A percentile compares a stretch with the other conserved stretches of the same genome.
phyloP scores from a whole-genome alignment of 1,140 invertebrate genomes.

The Arion vulgaris region DNA sequence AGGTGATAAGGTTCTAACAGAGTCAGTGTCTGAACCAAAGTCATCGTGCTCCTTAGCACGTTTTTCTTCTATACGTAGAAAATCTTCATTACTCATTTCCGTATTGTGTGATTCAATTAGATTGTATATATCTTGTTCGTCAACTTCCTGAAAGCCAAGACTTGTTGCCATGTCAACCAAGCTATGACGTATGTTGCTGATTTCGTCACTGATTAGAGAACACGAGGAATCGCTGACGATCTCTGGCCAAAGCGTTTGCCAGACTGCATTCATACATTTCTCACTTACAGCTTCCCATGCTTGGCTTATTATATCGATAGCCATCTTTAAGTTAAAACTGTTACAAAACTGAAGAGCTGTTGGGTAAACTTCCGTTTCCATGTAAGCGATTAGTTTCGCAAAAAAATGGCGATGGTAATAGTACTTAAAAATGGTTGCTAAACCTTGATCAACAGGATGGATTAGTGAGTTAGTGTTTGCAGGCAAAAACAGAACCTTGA shows the following conservation, averaged over 20 bases:
- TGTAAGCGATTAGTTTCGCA: constrained; percentile 15
- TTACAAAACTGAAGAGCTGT: constrained; percentile 28
- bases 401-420: constrained; percentile 30
- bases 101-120: neutral
- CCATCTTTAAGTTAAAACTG: constrained; percentile 32
- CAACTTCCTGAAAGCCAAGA: constrained; percentile 9
- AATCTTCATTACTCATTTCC: constrained; percentile 18
- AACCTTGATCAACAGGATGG: constrained; percentile 52
- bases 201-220: neutral
- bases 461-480: constrained; percentile 40
- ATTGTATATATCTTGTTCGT: constrained; percentile 13
- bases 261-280: constrained; percentile 21
- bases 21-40: neutral
- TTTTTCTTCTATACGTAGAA: neutral
- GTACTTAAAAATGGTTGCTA: constrained; percentile 47
- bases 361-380: neutral
- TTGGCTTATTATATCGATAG: constrained; percentile 21
- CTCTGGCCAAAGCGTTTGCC: constrained; percentile 30
- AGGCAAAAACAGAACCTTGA: constrained; percentile 46
- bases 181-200: neutral
- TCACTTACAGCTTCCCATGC: constrained; percentile 27
- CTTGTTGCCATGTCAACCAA: constrained; percentile 9
- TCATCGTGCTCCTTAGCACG: neutral
- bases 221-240: neutral
- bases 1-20: neutral